Conservation (phyloP, 2,888 invertebrate genomes). For the Auanema sp. region DNA sequence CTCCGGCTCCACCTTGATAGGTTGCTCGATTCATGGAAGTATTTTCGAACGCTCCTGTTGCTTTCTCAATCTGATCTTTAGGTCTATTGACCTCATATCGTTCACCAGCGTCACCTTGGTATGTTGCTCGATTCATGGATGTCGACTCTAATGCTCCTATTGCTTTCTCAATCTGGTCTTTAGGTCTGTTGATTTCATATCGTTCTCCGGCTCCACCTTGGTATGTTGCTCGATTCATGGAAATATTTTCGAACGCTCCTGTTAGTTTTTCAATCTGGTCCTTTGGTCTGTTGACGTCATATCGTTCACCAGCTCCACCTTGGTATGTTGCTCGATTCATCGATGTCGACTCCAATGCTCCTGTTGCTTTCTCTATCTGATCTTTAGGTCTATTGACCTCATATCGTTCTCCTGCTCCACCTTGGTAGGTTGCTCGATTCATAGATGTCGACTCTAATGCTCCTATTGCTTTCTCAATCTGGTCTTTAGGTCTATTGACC, state of each 20-base stretch:
- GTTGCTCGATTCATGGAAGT: not conserved
- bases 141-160: too few relatives aligned
- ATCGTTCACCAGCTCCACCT: conserved; percentile 6
- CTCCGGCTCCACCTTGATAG: not conserved
- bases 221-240: conserved; percentile 2
- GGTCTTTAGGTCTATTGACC: not conserved
- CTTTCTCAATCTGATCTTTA: not conserved
- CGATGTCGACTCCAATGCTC: not conserved
- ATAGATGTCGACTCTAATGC: not conserved
- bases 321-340: not conserved
- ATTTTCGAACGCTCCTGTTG: not conserved
- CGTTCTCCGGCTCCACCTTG: conserved; percentile 2
- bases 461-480: not conserved
- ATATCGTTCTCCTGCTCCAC: not conserved
- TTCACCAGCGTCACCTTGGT: not conserved
- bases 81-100: not conserved
- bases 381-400: not conserved
- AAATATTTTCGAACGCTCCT: not conserved
- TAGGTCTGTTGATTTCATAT: not conserved
- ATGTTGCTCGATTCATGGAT: not conserved
- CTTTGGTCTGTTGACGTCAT: not conserved
- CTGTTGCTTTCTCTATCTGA: conserved; percentile 5
- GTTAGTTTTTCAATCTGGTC: conserved; percentile 4
- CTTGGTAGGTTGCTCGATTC: not conserved
- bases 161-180: conserved; percentile 9